These are phyloP conservation scores for Daktulosphaira vitifoliae DNA, from an alignment of 1,140 invertebrate species.

Conservation along the genomic window DNA sequence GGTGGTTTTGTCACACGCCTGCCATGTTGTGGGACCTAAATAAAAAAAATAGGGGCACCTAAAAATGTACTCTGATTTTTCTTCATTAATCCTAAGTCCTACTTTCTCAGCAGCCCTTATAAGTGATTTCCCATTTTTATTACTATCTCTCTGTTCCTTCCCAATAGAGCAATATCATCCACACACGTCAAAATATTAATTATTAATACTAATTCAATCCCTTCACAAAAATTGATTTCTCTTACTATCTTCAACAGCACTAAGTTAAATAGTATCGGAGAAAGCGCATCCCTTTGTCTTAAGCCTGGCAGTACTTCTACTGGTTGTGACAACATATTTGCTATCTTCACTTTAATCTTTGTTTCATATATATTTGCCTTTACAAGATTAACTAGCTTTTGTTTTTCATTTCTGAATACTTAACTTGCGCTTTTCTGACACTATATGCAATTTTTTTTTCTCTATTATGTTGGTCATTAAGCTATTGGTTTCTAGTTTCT, in stretches of 20 bases:
- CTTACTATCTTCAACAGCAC: not conserved
- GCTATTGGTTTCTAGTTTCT: not conserved
- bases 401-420: conserved; percentile 7
- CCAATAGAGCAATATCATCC: not conserved
- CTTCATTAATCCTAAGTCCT: conserved; percentile 1
- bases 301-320: not conserved
- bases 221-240: not conserved
- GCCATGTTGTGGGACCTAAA: too few species aligned
- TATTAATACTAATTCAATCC: not conserved
- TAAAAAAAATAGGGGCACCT: too few species aligned
- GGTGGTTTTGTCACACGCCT: too few species aligned
- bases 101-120: not conserved
- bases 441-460: conserved; percentile 1
- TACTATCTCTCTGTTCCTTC: not conserved
- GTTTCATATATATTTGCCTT: conserved; percentile 1
- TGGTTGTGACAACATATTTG: conserved; percentile 5
- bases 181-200: conserved; percentile 1
- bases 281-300: not conserved
- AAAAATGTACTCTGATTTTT: conserved; percentile 1
- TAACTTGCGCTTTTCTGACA: conserved; percentile 2
- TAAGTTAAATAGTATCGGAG: conserved; percentile 5
- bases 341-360: conserved; percentile 3
- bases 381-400: conserved; percentile 7
- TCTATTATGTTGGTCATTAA: not conserved
- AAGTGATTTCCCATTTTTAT: conserved; percentile 3